phyloP scores from a whole-genome alignment of 2,888 invertebrate genomes.

The Papilio elwesi region DNA sequence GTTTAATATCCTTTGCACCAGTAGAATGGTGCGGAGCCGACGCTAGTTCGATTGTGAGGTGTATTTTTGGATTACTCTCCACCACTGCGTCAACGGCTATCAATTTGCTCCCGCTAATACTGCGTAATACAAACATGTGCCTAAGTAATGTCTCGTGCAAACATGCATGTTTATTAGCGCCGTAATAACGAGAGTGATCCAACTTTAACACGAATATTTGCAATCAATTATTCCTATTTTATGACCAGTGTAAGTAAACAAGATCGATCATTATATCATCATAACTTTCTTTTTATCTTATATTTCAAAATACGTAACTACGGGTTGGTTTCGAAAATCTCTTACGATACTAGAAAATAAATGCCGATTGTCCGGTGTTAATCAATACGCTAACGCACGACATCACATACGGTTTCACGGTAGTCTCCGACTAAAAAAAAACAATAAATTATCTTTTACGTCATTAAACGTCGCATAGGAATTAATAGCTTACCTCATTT shows the following conservation, averaged over 20 bases:
- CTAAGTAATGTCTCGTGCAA: slow-evolving; percentile 27
- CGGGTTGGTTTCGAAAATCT: slow-evolving; percentile 11
- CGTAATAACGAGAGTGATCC: neutral
- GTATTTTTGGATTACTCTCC: slow-evolving; percentile 69
- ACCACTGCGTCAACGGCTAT: slow-evolving; percentile 57
- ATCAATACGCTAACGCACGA: slow-evolving; percentile 28
- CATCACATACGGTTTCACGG: slow-evolving; percentile 6
- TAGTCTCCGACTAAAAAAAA: slow-evolving; percentile 13
- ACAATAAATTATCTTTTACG: slow-evolving; percentile 4
- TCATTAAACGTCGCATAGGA: neutral
- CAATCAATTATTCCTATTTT: neutral
- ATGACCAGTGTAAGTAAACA: neutral
- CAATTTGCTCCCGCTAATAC: slow-evolving; percentile 50
- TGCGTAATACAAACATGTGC: slow-evolving; percentile 45
- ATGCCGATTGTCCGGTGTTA: slow-evolving; percentile 12
- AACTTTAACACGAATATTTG: neutral
- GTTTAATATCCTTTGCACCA: neutral
- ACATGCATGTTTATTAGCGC: slow-evolving; percentile 18
- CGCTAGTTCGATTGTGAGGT: slow-evolving; percentile 45
- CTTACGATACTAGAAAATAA: slow-evolving; percentile 9
- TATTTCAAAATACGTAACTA: slow-evolving; percentile 16
- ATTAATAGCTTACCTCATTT: neutral
- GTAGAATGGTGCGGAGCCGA: slow-evolving; percentile 9
- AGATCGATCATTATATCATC: slow-evolving; percentile 6
- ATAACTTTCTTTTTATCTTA: slow-evolving; percentile 26